Evolutionary conservation across 2,888 invertebrate genomes (phyloP).

Genomic region (Trichogramma evanescens): DNA sequence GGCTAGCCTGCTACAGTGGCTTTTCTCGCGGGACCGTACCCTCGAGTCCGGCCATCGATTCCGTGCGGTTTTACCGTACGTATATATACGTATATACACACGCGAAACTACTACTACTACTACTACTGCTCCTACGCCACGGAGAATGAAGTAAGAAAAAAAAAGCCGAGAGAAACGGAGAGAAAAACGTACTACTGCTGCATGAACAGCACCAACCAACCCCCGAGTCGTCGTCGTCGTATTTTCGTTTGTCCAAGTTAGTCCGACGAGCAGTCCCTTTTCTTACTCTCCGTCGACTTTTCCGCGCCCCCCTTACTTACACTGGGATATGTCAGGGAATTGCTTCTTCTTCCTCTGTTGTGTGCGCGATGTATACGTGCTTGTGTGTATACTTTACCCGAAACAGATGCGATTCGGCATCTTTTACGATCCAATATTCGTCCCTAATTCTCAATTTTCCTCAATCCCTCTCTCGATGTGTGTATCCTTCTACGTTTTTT

Average conservation of each 20-base stretch:
- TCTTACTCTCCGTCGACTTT: background rate
- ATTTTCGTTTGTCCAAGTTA: slow-evolving; percentile 44
- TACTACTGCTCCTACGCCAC: too few species aligned
- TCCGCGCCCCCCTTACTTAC: background rate
- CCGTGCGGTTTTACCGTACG: slow-evolving; percentile 7
- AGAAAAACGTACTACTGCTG: too few species aligned
- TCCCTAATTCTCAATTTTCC: slow-evolving; percentile 22
- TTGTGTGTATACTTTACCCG: background rate
- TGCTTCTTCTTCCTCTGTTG: background rate
- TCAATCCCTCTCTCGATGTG: slow-evolving; percentile 18
- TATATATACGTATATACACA: too few species aligned
- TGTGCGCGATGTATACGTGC: background rate
- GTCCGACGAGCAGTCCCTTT: background rate
- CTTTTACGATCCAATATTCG: slow-evolving; percentile 18
- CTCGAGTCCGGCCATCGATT: slow-evolving; percentile 45
- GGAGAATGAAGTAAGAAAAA: too few species aligned
- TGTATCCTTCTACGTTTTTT: slow-evolving; percentile 2
- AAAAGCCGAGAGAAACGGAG: too few species aligned
- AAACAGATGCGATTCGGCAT: slow-evolving; percentile 23
- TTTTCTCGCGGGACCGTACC: slow-evolving; percentile 39
- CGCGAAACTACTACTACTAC: too few species aligned
- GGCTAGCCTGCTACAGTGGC: background rate
- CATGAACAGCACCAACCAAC: too few species aligned
- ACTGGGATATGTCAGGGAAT: too few species aligned
- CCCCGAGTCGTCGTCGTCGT: slow-evolving; percentile 29